Evolutionary conservation across 2,797 vertebrate species (phyloP).

Genomic region (Paedocypris micromegethes): DNA sequence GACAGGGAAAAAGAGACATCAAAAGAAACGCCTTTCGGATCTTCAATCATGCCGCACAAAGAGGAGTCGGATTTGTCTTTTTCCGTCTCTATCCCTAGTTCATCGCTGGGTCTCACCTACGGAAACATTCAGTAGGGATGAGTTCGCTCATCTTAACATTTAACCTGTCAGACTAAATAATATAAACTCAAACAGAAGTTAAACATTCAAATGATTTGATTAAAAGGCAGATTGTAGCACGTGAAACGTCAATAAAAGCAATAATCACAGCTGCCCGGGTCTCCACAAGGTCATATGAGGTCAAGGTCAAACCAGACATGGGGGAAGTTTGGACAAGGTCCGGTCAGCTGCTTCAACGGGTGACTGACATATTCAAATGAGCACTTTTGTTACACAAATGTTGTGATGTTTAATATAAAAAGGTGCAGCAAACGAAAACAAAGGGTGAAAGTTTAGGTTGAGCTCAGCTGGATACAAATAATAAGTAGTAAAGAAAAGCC

Average conservation of each 20-base stretch:
- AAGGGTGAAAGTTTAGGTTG: no score
- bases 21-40: slow-evolving; percentile 25
- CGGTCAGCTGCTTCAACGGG: slow-evolving; percentile 4
- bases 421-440: no score
- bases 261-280: slow-evolving; percentile 31
- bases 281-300: slow-evolving; percentile 5
- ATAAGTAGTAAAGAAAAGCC: no score
- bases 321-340: slow-evolving; percentile 4
- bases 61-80: slow-evolving; percentile 11
- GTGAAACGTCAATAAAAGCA: slow-evolving; percentile 20
- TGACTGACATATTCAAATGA: slow-evolving; percentile 19
- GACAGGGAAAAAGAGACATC: slow-evolving; percentile 24
- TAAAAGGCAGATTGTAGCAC: slow-evolving; percentile 26
- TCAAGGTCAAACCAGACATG: slow-evolving; percentile 20
- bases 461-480: slow-evolving; percentile 7
- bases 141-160: no score
- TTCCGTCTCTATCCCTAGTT: slow-evolving; percentile 15
- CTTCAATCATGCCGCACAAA: slow-evolving; percentile 17
- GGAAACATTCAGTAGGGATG: no score
- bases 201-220: slow-evolving; percentile 26
- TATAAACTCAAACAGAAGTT: slow-evolving; percentile 1
- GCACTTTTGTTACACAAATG: neutral
- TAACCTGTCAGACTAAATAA: neutral
- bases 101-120: neutral
- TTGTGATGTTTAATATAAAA: no score